These are phyloP conservation scores for Lysiphlebus fabarum DNA, from an alignment of 1,140 invertebrate genomes.

Conservation along the genomic window DNA sequence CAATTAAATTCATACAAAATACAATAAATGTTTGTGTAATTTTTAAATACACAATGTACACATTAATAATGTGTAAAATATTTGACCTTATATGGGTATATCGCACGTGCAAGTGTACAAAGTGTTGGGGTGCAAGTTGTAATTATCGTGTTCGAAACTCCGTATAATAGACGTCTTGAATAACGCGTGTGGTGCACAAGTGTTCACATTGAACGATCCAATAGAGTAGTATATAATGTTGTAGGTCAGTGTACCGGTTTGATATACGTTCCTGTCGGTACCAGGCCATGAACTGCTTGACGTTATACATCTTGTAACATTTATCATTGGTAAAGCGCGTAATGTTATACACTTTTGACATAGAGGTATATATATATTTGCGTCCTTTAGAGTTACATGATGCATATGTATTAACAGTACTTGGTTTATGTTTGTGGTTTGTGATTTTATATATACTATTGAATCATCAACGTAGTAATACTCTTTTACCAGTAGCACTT, in stretches of 20 bases:
- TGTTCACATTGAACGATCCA: slow-evolving; percentile 16
- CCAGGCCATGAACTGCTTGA: slow-evolving; percentile 24
- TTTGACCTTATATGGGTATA: no score
- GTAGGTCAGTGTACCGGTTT: slow-evolving; percentile 41
- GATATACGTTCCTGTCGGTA: slow-evolving; percentile 26
- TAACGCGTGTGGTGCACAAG: slow-evolving; percentile 29
- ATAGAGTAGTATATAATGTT: neutral
- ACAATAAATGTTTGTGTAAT: no score
- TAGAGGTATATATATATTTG: slow-evolving; percentile 15
- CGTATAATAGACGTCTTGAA: slow-evolving; percentile 36
- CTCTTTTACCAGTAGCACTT: no score
- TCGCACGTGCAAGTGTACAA: neutral
- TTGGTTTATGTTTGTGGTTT: no score
- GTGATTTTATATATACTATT: no score
- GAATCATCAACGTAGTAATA: no score
- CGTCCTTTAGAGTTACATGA: slow-evolving; percentile 17
- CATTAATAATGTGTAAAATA: no score
- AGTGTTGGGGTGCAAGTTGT: slow-evolving; percentile 24
- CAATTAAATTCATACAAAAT: no score
- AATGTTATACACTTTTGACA: slow-evolving; percentile 20
- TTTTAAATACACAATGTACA: no score
- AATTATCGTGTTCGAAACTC: slow-evolving; percentile 36
- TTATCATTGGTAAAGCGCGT: slow-evolving; percentile 26
- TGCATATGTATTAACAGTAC: neutral
- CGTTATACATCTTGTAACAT: slow-evolving; percentile 23